Evolutionary conservation across 1,140 invertebrate species (phyloP), one percentile per base, ranked within the genome.

Genomic region (Archivesica marissinica): DNA sequence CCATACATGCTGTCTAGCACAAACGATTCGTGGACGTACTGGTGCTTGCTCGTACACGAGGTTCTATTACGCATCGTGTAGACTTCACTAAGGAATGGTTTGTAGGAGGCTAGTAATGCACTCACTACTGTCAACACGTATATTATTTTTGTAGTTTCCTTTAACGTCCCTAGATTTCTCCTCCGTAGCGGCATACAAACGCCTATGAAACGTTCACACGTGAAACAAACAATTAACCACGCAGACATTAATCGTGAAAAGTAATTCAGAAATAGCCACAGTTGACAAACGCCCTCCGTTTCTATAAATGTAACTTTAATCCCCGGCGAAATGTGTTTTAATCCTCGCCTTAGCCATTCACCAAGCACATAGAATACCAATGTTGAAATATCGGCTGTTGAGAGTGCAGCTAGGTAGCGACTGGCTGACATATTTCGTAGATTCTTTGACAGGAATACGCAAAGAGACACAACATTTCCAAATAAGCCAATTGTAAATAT

Each of bases 211-310:
- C 92, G 33, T 70, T 93, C 92, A 56, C 89, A 79, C 0, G 92
- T 93, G 74, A 93, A 93, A 17, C 87, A 80, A 20, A 92, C 91
- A 44, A 93, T 82, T 35, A 93, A 52, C 91, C 91, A 93, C 15
- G 91, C 88, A 7, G 91, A 92, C 23, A 92, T 74, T 54, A 93
- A 91, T 3, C 92, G 82, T 23, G 66, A 88, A 23, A 89, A 86
- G 77, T 92, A 92, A 64, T 85, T 86, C 0, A 91, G 72, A 64
- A 90, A 93, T 23, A 90, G 50, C 30, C 88, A 86, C 0, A 87
- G 50, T 33, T 92, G 90, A 80, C 92, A 93, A 4, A 91, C 50
- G 7, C 91, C 91, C 11, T 87, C 41, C 0, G 33, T 76, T 23
- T 89, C 87, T 25, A 91, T 56, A 17, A 92, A 87, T 9, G 78